These are phyloP conservation scores for Nemoura dubitans DNA, from an alignment of 2,888 invertebrate species.

Conservation along the genomic window DNA sequence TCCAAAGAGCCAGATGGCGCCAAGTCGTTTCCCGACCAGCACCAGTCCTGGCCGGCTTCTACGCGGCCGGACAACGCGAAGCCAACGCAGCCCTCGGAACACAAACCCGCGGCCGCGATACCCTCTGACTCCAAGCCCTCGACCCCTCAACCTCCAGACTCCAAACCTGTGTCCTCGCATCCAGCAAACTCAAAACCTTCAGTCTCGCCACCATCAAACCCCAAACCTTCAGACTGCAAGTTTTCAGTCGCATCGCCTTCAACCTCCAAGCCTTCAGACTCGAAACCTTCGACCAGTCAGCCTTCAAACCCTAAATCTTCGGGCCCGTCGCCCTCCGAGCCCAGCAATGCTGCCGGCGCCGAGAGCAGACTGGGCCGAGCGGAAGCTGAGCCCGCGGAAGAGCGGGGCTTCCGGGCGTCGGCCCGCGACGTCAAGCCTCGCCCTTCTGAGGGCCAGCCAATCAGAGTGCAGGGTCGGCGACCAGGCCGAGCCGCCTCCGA, in stretches of 20 bases:
- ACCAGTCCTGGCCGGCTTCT: neutral
- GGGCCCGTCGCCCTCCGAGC: neutral
- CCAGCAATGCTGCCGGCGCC: neutral
- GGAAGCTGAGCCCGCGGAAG: no score
- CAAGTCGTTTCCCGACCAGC: neutral
- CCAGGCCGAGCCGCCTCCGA: neutral
- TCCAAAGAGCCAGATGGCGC: neutral
- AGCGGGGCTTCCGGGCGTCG: no score
- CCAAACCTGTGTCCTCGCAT: no score
- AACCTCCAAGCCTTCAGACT: conserved; percentile 35
- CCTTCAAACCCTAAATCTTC: no score
- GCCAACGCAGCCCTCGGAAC: neutral
- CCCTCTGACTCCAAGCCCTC: no score
- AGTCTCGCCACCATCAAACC: no score
- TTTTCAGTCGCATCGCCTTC: neutral
- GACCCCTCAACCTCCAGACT: no score
- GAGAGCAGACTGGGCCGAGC: no score
- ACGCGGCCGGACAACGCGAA: no score
- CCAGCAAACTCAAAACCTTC: no score
- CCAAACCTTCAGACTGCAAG: neutral
- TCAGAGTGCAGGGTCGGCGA: neutral
- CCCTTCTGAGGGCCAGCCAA: no score
- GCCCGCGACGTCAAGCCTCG: no score
- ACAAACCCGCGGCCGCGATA: neutral
- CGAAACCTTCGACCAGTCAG: conserved; percentile 9